phyloP scores from a whole-genome alignment of 1,140 invertebrate species.

The Drosophila suzukii region DNA sequence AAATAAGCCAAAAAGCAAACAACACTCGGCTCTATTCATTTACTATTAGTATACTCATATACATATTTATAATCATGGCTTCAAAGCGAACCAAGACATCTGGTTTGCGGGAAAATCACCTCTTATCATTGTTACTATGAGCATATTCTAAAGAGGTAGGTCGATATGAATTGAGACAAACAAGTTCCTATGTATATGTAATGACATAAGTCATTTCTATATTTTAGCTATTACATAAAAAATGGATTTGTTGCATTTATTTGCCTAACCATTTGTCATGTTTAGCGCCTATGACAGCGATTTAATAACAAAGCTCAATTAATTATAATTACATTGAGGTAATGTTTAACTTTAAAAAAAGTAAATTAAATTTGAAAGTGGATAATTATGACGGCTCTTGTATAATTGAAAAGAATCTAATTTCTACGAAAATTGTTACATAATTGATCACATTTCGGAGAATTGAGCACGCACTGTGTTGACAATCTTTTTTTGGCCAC shows the following conservation, averaged over 20 bases:
- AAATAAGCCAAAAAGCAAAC: slow-evolving; percentile 6
- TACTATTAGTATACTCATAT: neutral
- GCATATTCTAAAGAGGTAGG: neutral
- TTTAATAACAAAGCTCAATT: neutral
- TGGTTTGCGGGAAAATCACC: slow-evolving; percentile 7
- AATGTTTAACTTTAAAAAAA: neutral
- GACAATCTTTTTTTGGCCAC: too few relatives aligned
- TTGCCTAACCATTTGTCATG: neutral
- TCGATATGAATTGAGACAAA: slow-evolving; percentile 1
- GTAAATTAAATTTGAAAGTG: too few relatives aligned
- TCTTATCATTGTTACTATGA: slow-evolving; percentile 11
- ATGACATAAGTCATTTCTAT: slow-evolving; percentile 5
- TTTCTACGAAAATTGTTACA: too few relatives aligned
- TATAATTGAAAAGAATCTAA: too few relatives aligned
- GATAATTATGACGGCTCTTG: too few relatives aligned
- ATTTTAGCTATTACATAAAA: neutral
- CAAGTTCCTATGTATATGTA: neutral
- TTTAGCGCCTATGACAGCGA: neutral
- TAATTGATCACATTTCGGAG: too few relatives aligned
- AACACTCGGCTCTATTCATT: neutral
- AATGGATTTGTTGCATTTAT: neutral
- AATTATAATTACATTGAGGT: neutral
- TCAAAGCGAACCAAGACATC: slow-evolving; percentile 11
- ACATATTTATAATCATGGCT: slow-evolving; percentile 10
- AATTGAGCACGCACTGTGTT: too few relatives aligned